Conservation (phyloP, 2,113 vertebrate species). For the Hydrochoerus hydrochaeris region DNA sequence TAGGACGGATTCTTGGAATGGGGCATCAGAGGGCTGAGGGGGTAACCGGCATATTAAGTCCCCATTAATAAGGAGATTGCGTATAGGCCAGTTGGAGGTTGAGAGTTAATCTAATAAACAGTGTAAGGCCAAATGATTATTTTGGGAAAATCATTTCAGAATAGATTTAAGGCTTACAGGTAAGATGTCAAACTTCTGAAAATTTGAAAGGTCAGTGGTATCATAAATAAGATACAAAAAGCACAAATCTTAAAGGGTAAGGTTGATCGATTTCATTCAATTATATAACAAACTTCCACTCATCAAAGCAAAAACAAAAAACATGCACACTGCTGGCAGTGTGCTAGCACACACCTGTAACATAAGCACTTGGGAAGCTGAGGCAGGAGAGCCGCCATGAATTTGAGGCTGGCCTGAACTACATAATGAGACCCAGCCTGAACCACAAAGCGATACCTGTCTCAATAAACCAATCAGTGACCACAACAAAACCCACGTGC, state of each 20-base stretch:
- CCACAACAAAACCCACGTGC: neutral
- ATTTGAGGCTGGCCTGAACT: neutral
- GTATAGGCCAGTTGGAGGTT: neutral
- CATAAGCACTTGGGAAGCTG: neutral
- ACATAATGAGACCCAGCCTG: neutral
- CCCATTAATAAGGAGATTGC: neutral
- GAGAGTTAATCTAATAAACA: neutral
- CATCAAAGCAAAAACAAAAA: neutral
- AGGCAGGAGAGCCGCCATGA: neutral
- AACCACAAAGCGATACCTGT: neutral
- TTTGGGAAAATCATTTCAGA: neutral
- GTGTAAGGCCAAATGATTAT: neutral
- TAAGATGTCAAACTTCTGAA: neutral
- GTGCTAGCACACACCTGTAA: neutral
- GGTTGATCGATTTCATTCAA: neutral
- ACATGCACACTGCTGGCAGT: neutral
- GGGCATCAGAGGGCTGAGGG: neutral
- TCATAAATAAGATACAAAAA: neutral
- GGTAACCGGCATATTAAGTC: neutral
- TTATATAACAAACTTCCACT: neutral
- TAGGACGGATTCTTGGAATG: neutral
- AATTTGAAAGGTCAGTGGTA: neutral
- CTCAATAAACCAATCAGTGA: neutral
- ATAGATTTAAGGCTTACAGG: neutral
- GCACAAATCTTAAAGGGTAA: neutral